Percentiles rank a stretch among this genome's conserved stretches.
Conservation (phyloP, 2,113 vertebrate species). For the Barnardius zonarius region DNA sequence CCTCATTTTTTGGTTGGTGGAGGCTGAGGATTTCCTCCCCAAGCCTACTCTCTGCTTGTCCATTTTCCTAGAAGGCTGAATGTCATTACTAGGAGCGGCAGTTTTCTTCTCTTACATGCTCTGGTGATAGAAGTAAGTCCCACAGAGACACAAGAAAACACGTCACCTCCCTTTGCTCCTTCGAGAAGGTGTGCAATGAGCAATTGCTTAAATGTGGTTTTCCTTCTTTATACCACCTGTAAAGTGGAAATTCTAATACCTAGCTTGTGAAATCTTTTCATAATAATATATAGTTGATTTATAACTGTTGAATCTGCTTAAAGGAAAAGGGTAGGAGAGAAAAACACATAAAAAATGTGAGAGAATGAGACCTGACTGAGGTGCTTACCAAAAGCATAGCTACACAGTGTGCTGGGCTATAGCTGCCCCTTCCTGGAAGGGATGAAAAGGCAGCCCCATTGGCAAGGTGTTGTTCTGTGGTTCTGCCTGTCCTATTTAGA, state of each 20-base stretch:
- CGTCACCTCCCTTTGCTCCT: neutral
- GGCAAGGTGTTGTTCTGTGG: neutral
- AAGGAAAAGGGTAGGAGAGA: neutral
- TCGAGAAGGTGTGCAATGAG: neutral
- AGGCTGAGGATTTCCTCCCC: neutral
- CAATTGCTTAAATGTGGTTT: neutral
- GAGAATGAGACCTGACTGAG: neutral
- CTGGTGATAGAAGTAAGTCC: neutral
- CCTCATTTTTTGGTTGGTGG: neutral
- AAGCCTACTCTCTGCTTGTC: neutral
- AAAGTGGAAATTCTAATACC: neutral
- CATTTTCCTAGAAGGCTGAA: neutral
- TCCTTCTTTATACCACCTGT: neutral
- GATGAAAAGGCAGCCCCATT: neutral
- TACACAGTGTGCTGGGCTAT: neutral
- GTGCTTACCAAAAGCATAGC: neutral
- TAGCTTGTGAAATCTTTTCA: neutral
- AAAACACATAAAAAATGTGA: neutral
- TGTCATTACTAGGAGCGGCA: neutral
- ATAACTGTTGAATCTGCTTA: neutral
- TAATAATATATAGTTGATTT: no score
- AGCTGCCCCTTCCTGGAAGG: neutral
- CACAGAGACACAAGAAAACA: neutral
- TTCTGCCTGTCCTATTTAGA: conserved; percentile 53
- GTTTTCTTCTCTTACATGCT: neutral